Evolutionary conservation across 2,888 invertebrate species (phyloP), one percentile per base, ranked within the genome.

Genomic region (Apoda limacodes): DNA sequence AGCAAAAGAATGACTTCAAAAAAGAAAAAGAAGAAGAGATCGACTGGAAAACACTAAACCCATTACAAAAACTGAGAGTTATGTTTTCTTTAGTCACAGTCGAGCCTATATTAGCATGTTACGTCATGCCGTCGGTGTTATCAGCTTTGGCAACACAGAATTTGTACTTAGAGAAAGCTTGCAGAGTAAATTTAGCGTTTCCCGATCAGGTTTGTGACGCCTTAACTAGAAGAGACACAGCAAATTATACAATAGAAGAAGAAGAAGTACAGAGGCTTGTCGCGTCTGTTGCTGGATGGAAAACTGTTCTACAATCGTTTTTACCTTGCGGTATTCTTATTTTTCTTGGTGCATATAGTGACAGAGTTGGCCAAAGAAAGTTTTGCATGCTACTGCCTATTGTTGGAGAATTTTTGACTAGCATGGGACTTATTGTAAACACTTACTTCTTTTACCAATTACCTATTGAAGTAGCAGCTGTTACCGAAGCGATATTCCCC

Each of bases 371-470:
- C 1, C 76, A 86, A 36, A 78, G 89, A 46, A 90, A 90, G 58
- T 90, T 92, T 7, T 93, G 92, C 55, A 92, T 93, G 86, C 78
- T 93, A 2, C 62, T 93, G 33, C 93, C 93, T 1, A 89, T 93
- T 17, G 72, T 89, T 25, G 92, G 93, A 2, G 92, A 92, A 55
- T 88, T 92, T 47, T 60, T 91, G 27, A 90, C 91, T 12, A 88
- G 90, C 40, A 82, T 92, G 20, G 91, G 92, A 2, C 78, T 92
- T 9, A 88, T 92, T 47, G 59, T 90, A 3, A 92, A 92, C 60
- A 91, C 91, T 10, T 92, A 88, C 54, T 89, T 85, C 64, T 92
- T 91, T 60, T 83, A 90, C 56, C 85, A 89, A 53, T 67, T 91
- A 21, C 91, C 92, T 0, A 89, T 92, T 83, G 92, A 92, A 71